Conservation (phyloP, 2,797 vertebrate species). For the Tenualosa ilisha region DNA sequence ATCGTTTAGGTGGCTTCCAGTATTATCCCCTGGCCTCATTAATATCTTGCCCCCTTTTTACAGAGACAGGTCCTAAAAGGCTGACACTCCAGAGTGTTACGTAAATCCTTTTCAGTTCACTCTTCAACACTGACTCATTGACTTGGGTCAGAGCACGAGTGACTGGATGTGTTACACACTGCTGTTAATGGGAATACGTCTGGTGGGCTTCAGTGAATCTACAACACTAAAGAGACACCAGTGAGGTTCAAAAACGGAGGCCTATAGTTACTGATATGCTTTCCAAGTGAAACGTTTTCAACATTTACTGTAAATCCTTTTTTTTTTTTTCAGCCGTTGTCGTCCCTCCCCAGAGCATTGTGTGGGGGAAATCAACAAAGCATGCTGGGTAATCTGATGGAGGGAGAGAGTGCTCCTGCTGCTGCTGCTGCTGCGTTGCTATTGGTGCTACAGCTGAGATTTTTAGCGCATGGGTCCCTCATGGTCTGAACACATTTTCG, state of each 20-base stretch:
- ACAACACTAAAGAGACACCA: neutral
- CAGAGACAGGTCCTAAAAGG: neutral
- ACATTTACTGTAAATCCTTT: neutral
- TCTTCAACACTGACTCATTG: slow-evolving; percentile 7
- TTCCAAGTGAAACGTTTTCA: neutral
- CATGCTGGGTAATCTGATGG: neutral
- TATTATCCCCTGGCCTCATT: neutral
- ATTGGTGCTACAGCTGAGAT: neutral
- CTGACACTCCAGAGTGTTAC: neutral
- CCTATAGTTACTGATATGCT: neutral
- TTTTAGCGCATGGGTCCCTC: slow-evolving; percentile 4
- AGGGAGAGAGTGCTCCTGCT: neutral
- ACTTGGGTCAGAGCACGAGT: neutral
- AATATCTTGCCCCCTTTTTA: neutral
- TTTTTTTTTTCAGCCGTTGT: no score
- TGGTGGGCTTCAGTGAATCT: neutral
- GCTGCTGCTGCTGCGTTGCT: neutral
- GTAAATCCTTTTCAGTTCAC: neutral
- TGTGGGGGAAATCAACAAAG: neutral
- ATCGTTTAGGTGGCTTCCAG: no score
- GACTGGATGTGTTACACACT: neutral
- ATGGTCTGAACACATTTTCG: neutral
- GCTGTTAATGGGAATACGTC: neutral
- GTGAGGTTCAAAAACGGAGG: neutral
- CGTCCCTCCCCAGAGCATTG: neutral